These are phyloP conservation scores for Phaethornis superciliosus DNA, from an alignment of 2,113 vertebrate species.

Conservation along the genomic window DNA sequence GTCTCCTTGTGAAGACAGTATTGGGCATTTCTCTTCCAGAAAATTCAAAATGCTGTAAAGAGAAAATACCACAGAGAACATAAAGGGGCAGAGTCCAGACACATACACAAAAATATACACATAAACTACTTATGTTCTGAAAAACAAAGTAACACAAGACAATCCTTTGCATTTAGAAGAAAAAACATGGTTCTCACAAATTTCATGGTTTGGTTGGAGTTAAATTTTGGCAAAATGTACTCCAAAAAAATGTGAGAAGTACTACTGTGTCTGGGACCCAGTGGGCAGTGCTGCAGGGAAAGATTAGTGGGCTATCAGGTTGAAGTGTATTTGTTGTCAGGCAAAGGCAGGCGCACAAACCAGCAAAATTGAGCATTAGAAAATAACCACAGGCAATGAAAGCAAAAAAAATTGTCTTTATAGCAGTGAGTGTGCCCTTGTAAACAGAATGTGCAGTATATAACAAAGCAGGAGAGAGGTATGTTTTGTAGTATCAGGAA, in stretches of 20 bases:
- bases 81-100: not conserved
- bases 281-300: not conserved
- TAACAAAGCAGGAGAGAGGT: not conserved
- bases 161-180: not conserved
- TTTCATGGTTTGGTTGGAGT: not conserved
- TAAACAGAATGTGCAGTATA: not conserved
- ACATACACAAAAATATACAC: not conserved
- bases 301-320: slow-evolving; percentile 10
- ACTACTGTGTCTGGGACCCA: not conserved
- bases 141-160: not conserved
- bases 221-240: not conserved
- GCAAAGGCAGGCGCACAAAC: not conserved
- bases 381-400: not conserved
- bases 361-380: not conserved
- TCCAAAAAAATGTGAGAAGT: not conserved
- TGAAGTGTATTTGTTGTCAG: not conserved
- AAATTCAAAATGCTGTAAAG: not conserved
- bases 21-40: not conserved
- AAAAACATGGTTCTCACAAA: not conserved
- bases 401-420: not conserved
- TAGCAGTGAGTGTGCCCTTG: not conserved
- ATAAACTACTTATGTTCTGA: not conserved
- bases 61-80: not conserved
- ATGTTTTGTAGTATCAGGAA: not conserved
- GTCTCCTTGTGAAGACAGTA: not conserved